Evolutionary conservation across 1,140 invertebrate genomes (phyloP).

Genomic region (Micrasema minimum): DNA sequence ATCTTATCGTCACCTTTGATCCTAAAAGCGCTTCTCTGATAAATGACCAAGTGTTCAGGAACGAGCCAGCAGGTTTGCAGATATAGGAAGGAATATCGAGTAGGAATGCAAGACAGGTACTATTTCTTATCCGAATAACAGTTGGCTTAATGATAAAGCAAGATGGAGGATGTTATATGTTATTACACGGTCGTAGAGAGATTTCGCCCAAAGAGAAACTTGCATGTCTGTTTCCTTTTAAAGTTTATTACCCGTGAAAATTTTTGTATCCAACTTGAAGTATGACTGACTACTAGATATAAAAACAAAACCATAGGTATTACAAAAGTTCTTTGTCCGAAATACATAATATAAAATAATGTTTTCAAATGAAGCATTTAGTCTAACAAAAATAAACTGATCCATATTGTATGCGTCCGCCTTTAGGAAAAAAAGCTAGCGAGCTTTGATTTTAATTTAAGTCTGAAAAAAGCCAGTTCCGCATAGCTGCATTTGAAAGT

Average conservation of each 20-base stretch:
- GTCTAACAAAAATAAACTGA: no score
- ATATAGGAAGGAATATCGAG: conserved; percentile 16
- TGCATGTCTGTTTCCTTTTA: background rate
- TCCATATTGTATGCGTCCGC: no score
- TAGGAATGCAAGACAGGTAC: background rate
- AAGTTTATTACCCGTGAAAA: conserved; percentile 2
- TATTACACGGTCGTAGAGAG: background rate
- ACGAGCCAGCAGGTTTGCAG: background rate
- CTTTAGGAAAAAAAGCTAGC: no score
- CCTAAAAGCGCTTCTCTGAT: background rate
- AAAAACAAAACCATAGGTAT: no score
- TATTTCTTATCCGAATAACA: background rate
- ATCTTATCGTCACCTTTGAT: background rate
- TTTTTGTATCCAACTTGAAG: no score
- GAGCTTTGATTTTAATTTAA: no score
- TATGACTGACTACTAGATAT: no score
- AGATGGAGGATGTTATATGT: background rate
- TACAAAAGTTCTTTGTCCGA: no score
- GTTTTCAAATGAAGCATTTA: no score
- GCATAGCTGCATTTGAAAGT: no score
- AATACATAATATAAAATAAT: no score
- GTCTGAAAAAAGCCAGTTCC: no score
- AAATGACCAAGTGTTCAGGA: background rate
- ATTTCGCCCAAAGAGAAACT: conserved; percentile 12
- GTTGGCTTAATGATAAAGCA: conserved; percentile 11